A percentile compares a stretch with the other conserved stretches of the same genome.
These are phyloP conservation scores for Meriones psammophilus DNA, from an alignment of 2,797 vertebrate species.

Conservation along the genomic window DNA sequence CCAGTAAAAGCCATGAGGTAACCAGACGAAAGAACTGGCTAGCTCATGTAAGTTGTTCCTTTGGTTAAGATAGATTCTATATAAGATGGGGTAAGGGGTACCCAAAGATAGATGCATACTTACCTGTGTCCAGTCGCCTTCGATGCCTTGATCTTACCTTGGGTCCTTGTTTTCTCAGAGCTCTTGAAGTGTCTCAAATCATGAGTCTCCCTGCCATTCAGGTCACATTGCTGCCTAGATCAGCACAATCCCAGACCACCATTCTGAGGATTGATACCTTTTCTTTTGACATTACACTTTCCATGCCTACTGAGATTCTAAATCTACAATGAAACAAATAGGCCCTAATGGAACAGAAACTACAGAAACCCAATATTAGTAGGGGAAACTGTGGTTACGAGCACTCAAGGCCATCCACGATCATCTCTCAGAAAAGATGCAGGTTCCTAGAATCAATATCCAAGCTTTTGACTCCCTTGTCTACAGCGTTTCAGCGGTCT, in stretches of 20 bases:
- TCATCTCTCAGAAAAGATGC: background rate
- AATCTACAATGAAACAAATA: conserved; percentile 18
- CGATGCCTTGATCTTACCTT: background rate
- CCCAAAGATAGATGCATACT: background rate
- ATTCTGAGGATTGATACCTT: background rate
- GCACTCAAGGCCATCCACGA: conserved; percentile 4
- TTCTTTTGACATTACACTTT: background rate
- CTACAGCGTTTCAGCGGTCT: background rate
- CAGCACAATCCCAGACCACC: too few relatives aligned
- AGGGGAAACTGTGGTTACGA: background rate
- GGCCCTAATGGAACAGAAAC: conserved; percentile 19
- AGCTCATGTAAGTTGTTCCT: background rate
- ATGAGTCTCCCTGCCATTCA: background rate
- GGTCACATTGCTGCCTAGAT: background rate
- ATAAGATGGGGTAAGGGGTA: background rate
- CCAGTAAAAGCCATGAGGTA: background rate
- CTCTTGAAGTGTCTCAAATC: background rate
- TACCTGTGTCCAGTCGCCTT: background rate
- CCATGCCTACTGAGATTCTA: background rate
- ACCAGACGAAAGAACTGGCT: background rate
- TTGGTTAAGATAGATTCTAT: background rate
- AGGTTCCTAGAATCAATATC: background rate
- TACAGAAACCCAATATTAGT: background rate
- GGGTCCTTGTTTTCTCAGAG: background rate
- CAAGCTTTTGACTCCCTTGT: background rate